Evolutionary conservation across 1,140 invertebrate species (phyloP), one percentile per base, ranked within the genome.

Genomic region (Babylonia areolata): DNA sequence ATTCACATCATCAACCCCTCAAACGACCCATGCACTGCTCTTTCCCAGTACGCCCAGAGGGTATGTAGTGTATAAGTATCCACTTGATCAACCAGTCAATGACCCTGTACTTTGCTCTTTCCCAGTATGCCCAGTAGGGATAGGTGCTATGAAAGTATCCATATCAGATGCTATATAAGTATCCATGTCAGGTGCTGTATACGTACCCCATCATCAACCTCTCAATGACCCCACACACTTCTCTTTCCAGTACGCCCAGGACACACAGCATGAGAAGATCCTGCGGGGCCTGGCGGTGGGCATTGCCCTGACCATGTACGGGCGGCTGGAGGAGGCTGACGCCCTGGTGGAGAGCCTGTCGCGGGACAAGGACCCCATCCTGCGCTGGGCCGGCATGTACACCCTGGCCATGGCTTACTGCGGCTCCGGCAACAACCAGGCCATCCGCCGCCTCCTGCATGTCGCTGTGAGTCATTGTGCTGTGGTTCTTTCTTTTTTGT

Each of bases 221-320:
- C n/a, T n/a, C 46, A 51, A 9, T 3, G 46, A 51, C 9, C 9
- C 46, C 46, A 23, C 2, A 0, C 23, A 35, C 51, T 6, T 81
- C 73, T 78, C 83, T 54, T 87, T 85, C n/a, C 88, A 91, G 90
- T 94, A 95, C 90, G 94, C 94, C 77, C 93, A 94, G 94, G 98
- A 99, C 92, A 99, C 98, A 17, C 98, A 99, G 92, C 99, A 99
- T 93, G 99, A 99, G 93, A 99, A 99, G 94, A 99, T 99, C 91
- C 95, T 99, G 37, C 96, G 99, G 77, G 99, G 99, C 71, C 94
- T 99, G 79, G 98, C 98, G 17, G 97, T 99, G 0, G 98, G 99
- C 81, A 99, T 99, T 88, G 96, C 99, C 2, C 96, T 99, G 79
- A 98, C 98, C 0, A 99, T 99, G 97, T 99, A 99, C 94, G 98